These are phyloP conservation scores for Marasmarcha lunaedactyla DNA, from an alignment of 2,888 invertebrate genomes.

Conservation along the genomic window DNA sequence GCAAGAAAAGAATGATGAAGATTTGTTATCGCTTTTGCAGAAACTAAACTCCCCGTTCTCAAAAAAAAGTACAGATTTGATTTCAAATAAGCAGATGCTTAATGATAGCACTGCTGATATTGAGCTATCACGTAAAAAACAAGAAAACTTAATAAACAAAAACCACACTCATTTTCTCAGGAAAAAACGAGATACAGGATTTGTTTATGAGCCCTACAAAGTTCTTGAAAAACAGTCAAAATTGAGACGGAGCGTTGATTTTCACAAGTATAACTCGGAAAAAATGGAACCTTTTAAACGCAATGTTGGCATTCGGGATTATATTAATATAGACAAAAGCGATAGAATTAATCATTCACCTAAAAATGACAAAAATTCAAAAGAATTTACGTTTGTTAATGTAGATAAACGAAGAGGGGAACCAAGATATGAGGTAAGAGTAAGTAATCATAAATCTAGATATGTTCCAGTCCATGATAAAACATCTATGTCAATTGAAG, in stretches of 20 bases:
- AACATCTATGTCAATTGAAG: constrained; percentile 36
- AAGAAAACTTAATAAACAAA: neutral
- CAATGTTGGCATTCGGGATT: constrained; percentile 27
- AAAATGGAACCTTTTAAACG: constrained; percentile 34
- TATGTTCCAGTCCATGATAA: constrained; percentile 44
- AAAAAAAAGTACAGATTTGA: neutral
- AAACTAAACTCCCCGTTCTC: neutral
- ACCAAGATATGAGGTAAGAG: constrained; percentile 50
- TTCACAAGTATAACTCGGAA: constrained; percentile 29
- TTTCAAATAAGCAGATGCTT: neutral
- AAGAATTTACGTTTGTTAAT: constrained; percentile 32
- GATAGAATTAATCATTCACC: constrained; percentile 31
- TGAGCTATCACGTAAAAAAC: neutral
- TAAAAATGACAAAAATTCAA: constrained; percentile 15
- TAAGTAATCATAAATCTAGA: constrained; percentile 38
- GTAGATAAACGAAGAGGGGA: constrained; percentile 45
- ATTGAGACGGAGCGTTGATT: constrained; percentile 47
- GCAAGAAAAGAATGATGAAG: neutral
- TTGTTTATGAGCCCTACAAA: constrained; percentile 61
- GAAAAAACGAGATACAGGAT: constrained; percentile 39
- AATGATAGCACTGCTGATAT: neutral
- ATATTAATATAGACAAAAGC: constrained; percentile 47
- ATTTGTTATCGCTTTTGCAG: neutral
- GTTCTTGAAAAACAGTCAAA: constrained; percentile 54
- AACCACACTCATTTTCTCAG: constrained; percentile 18